Evolutionary conservation across 1,140 invertebrate species (phyloP).

Genomic region (Calliphora vicina): DNA sequence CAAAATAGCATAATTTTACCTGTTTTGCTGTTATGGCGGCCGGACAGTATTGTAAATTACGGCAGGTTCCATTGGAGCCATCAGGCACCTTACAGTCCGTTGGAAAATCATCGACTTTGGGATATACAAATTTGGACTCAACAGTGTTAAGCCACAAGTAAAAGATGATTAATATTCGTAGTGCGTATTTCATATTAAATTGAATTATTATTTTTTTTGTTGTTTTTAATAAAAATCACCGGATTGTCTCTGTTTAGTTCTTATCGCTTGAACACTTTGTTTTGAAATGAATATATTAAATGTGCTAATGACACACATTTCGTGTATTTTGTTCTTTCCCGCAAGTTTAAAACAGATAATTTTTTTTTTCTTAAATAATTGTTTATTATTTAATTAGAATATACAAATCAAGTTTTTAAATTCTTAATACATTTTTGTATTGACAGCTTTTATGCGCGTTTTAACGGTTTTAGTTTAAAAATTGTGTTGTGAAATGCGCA

Average conservation of each 20-base stretch:
- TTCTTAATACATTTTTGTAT: neutral
- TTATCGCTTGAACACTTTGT: neutral
- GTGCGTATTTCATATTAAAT: neutral
- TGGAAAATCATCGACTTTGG: constrained; percentile 27
- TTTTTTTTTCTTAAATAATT: neutral
- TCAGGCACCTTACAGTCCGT: constrained; percentile 30
- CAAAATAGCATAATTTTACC: constrained; percentile 28
- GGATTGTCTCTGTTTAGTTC: neutral
- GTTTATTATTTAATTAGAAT: neutral
- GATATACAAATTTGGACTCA: neutral
- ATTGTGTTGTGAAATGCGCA: too few species aligned
- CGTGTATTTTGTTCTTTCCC: neutral
- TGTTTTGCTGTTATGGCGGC: constrained; percentile 31
- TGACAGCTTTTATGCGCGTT: neutral
- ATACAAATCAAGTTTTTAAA: neutral
- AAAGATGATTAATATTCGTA: neutral
- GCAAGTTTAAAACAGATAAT: neutral
- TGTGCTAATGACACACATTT: neutral
- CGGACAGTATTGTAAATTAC: constrained; percentile 30
- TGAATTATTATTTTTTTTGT: neutral
- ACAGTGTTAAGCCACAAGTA: neutral
- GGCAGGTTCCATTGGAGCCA: constrained; percentile 21
- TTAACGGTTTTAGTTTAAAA: neutral
- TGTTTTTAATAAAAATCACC: neutral
- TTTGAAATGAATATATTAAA: neutral